Base-by-base conservation (phyloP, 2,113 vertebrate genomes). In the Seriola aureovittata region DNA sequence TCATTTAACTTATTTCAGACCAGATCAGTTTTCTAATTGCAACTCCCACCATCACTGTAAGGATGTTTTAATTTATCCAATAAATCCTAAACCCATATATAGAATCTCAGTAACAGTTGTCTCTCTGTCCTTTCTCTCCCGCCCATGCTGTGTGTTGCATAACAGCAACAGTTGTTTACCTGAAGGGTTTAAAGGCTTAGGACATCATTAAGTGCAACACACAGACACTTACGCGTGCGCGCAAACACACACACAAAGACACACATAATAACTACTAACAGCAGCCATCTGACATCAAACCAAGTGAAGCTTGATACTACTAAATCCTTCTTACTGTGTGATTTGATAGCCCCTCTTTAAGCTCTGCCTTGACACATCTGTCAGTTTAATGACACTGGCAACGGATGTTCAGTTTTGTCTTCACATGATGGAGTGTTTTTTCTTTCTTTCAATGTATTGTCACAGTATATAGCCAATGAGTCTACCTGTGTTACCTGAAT, bases 151-250 rank as follows among this genome's bases (percentile, higher is more conserved):
- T 46, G 23, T 46, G 64, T 92, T 92, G 71, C 82, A 48, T 92
- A 90, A 91, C 34, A 57, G 68, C 40, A 42, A 50, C 57, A 68
- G 55, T 65, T 91, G 71, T 90, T 84, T 87, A 89, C 88, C 80
- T 90, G 65, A 83, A 67, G 79, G 84, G 71, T 85, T 92, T 89
- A 91, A 86, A 73, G 12, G 84, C 80, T 88, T 89, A 90, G 64
- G 75, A 78, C 67, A 36, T 89, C 77, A 87, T 85, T 76, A 87
- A 89, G 80, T 83, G 76, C 57, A 58, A 52, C 68, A 66, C 38
- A 79, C 46, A 74, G 4, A 82, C 68, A 36, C 57, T 46, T 60
- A 36, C n/a, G n/a, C 32, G 23, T 60, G 46, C 60, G 38, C 69
- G 52, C 67, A 23, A 69, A 57, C 59, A 23, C 67, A 44, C 48